A percentile compares a stretch with the other conserved stretches of the same genome.
These are phyloP conservation scores for Diphyllodes magnificus DNA, from an alignment of 2,113 vertebrate genomes.

Conservation along the genomic window DNA sequence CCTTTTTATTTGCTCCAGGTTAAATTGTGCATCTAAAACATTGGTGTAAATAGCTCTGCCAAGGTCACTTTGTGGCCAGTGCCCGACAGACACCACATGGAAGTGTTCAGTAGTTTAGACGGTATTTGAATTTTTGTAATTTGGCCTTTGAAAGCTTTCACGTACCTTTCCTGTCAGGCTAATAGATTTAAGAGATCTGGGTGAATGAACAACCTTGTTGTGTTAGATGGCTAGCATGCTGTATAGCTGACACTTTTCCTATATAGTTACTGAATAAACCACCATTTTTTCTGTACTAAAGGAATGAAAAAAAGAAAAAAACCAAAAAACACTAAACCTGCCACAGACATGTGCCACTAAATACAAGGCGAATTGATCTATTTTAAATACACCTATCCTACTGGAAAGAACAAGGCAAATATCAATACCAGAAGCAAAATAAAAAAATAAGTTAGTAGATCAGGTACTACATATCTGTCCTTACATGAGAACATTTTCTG, in stretches of 20 bases:
- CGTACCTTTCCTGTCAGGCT: not conserved
- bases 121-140: slow-evolving; percentile 23
- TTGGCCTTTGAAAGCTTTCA: slow-evolving; percentile 28
- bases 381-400: not conserved
- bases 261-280: not conserved
- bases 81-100: not conserved
- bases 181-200: slow-evolving; percentile 5
- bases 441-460: not conserved
- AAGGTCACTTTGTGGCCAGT: slow-evolving; percentile 34
- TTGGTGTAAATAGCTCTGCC: slow-evolving; percentile 23
- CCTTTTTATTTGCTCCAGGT: slow-evolving; percentile 38
- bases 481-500: not conserved
- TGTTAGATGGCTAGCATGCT: not conserved
- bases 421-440: not conserved
- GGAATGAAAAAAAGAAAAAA: not conserved
- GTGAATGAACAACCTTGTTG: not conserved
- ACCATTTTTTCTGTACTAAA: not conserved
- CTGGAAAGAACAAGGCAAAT: not conserved
- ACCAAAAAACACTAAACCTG: not conserved
- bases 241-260: not conserved
- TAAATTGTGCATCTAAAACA: slow-evolving; percentile 39
- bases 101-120: slow-evolving; percentile 34
- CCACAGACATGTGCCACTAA: not conserved
- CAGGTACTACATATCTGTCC: not conserved
- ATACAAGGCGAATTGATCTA: not conserved